Conservation (phyloP, 2,888 invertebrate species). For the Amblyteles armatorius region DNA sequence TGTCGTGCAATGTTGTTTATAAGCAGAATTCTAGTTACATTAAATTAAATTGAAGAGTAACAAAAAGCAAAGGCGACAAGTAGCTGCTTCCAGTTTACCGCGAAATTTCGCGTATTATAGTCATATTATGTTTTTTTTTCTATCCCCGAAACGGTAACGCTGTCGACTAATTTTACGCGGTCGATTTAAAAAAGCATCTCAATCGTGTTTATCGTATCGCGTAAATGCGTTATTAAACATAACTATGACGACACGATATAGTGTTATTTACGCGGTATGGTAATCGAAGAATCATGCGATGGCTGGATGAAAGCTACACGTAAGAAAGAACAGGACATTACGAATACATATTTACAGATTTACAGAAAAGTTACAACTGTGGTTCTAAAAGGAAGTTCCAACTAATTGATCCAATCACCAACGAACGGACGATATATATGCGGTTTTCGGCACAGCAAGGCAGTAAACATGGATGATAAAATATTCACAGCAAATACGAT, state of each 20-base stretch:
- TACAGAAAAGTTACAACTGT: conserved; percentile 1
- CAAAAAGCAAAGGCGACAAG: neutral
- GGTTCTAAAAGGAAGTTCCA: neutral
- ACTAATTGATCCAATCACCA: conserved; percentile 31
- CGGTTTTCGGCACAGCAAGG: conserved; percentile 5
- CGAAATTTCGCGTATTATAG: neutral
- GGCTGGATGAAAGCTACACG: neutral
- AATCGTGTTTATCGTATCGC: neutral
- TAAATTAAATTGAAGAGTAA: neutral
- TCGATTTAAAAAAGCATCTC: neutral
- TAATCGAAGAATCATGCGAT: conserved; percentile 17
- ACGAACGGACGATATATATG: neutral
- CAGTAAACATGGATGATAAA: neutral
- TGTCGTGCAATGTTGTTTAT: too few relatives aligned
- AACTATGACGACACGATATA: neutral
- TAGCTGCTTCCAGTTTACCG: neutral
- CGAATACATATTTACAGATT: conserved; percentile 15
- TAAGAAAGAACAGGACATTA: neutral
- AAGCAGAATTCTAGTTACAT: neutral
- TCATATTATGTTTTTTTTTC: neutral
- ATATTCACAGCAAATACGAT: conserved; percentile 11
- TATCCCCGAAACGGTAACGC: neutral
- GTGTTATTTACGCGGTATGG: neutral
- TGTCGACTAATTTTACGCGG: neutral
- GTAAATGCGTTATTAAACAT: neutral